Evolutionary conservation across 2,113 vertebrate genomes (phyloP), one percentile per base, ranked within the genome.

Genomic region (Cavia porcellus): DNA sequence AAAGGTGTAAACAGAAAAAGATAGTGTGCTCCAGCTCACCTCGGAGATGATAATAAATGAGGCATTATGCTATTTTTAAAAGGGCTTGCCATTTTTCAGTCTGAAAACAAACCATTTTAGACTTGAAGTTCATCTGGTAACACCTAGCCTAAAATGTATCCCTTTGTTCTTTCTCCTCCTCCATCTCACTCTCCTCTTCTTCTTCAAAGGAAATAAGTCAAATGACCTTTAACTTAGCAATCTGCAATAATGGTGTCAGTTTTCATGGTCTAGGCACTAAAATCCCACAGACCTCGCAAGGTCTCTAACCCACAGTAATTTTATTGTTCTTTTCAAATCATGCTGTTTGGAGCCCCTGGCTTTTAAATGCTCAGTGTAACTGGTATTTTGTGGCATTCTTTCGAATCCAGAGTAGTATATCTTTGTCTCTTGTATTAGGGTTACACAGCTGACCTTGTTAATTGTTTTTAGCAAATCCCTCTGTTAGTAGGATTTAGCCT

Each of bases 401-500:
- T 62, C 75, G 35, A 75, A 20, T 75, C 9, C 38, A 86, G 8
- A 89, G 19, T 5, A 61, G 59, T 91, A 47, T 77, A 5, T 81
- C 66, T 75, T 70, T 86, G 32, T 68, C 74, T 92, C 28, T 96
- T 7, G 80, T 61, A 66, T 35, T 68, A 19, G 62, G 61, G 55
- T 88, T 70, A 68, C 28, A 59, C n/a, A 11, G 5, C 13, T 86
- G 89, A 57, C 35, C 64, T 35, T 90, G 66, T 66, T 94, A 89
- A 95, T 97, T 96, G 86, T 96, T 79, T 92, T 96, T 32, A 81
- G 57, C 35, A 30, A 94, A 35, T 62, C 28, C 13, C 25, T 94
- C n/a, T 86, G 83, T 89, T 62, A 81, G 19, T 50, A 85, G 38
- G 19, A 90, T 84, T 96, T 77, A 95, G 80, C 52, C 61, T 80